These are phyloP conservation scores for Cheiracanthium punctorium DNA, from an alignment of 2,888 invertebrate genomes.

Conservation along the genomic window DNA sequence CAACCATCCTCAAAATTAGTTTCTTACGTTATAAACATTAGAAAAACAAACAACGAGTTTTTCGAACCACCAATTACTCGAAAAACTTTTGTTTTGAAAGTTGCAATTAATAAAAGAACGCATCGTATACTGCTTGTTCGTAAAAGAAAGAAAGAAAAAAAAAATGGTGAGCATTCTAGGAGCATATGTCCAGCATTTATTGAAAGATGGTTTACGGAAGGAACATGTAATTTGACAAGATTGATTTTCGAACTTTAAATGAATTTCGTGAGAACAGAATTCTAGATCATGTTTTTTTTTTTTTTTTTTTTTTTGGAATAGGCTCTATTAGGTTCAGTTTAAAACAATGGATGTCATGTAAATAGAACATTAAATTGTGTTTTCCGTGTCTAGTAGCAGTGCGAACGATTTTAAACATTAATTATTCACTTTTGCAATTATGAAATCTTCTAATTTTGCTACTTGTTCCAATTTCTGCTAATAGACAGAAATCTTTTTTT, in stretches of 20 bases:
- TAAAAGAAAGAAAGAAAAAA: too few relatives aligned
- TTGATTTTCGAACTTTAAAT: neutral
- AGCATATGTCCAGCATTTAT: neutral
- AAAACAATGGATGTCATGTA: too few relatives aligned
- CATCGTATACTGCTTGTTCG: neutral
- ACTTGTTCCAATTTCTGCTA: too few relatives aligned
- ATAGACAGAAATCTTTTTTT: too few relatives aligned
- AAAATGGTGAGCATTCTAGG: neutral
- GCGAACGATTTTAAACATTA: too few relatives aligned
- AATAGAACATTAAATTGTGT: too few relatives aligned
- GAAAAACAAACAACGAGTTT: neutral
- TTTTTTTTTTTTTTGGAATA: too few relatives aligned
- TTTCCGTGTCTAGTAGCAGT: too few relatives aligned
- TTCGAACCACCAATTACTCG: neutral
- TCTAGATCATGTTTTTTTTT: neutral
- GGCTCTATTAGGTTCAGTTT: too few relatives aligned
- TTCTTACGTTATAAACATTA: conserved; percentile 11
- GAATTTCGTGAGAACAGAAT: neutral
- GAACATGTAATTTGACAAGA: neutral
- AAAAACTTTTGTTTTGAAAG: neutral
- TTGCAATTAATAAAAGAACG: neutral
- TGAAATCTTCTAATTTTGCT: too few relatives aligned
- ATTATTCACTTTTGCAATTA: too few relatives aligned
- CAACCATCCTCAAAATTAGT: neutral
- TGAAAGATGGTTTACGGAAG: neutral